Evolutionary conservation across 2,797 vertebrate species (phyloP), one percentile per base, ranked within the genome.

Genomic region (Pygocentrus nattereri): DNA sequence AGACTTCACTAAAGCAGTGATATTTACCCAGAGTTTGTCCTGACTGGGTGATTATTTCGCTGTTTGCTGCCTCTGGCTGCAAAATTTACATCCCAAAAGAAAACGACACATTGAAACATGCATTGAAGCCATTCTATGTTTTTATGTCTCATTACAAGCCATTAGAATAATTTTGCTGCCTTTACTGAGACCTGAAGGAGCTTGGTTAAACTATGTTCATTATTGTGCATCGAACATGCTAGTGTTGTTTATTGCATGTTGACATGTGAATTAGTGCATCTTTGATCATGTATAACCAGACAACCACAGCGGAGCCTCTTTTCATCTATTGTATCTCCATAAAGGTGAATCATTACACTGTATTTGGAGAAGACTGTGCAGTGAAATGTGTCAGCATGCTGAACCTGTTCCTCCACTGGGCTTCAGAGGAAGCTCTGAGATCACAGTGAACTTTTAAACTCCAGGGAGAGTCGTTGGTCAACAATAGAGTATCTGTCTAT

Each of bases 391-490:
- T 64, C 44, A 31, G 52, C 58, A 27, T 44, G 76, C 41, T 72
- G 61, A 87, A 85, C 84, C 77, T 84, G 86, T 69, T 81, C 21
- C 61, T 76, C 49, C 41, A 16, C 59, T 58, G 59, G 31, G 69
- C 23, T 73, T 78, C 75, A 65, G 58, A 65, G 76, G 61, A 78
- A 68, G 62, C 78, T 65, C 62, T 75, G 59, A 74, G 18, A 84
- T 74, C 78, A 74, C 76, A 77, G 68, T 67, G 69, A 74, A 54
- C 78, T 27, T 61, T 85, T 75, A 78, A 70, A 84, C 71, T 84
- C 38, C 47, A 44, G 25, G 12, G 54, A 68, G 41, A 61, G 72
- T 85, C 68, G 76, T 13, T 82, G 76, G 58, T 38, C 76, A 78
- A 78, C 76, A 78, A 82, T 58, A 76, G 78, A 75, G 77, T 78